phyloP scores from a whole-genome alignment of 2,888 invertebrate genomes.

The Zygogramma bicolorata region DNA sequence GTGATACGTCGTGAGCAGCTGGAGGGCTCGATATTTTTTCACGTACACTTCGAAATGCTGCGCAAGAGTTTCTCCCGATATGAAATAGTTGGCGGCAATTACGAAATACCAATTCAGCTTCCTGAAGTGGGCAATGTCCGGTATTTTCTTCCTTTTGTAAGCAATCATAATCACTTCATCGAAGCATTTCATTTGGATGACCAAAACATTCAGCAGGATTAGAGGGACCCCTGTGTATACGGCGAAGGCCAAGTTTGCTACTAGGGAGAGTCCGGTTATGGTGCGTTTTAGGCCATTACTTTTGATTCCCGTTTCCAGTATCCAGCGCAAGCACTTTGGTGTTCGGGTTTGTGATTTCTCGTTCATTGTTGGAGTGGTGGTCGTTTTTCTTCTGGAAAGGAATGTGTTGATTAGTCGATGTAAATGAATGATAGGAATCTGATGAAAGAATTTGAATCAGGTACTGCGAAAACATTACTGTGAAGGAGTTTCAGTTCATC shows the following conservation, averaged over 20 bases:
- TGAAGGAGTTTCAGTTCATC: too few species aligned
- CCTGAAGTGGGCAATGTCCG: constrained; percentile 85
- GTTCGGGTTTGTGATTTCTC: not conserved
- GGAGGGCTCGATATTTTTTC: constrained; percentile 65
- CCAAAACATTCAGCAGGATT: constrained; percentile 91
- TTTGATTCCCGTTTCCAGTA: constrained; percentile 13
- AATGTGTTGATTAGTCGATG: not conserved
- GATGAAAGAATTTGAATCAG: too few species aligned
- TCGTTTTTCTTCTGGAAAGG: constrained; percentile 7
- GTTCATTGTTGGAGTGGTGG: constrained; percentile 3
- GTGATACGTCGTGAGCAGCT: constrained; percentile 95
- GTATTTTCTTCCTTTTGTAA: constrained; percentile 93
- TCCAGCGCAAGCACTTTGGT: constrained; percentile 2
- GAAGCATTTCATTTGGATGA: constrained; percentile 98
- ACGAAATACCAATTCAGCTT: constrained; percentile 98
- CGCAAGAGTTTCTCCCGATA: constrained; percentile 95
- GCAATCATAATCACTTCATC: constrained; percentile 99
- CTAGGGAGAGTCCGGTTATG: constrained; percentile 94
- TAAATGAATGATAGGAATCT: too few species aligned
- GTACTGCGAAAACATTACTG: too few species aligned
- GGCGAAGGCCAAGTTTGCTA: constrained; percentile 87
- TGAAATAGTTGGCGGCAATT: constrained; percentile 97
- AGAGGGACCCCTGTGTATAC: constrained; percentile 95
- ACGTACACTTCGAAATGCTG: constrained; percentile 76
- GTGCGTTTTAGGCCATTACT: constrained; percentile 94